phyloP scores from a whole-genome alignment of 1,140 invertebrate species.

The Charaxes varanes region DNA sequence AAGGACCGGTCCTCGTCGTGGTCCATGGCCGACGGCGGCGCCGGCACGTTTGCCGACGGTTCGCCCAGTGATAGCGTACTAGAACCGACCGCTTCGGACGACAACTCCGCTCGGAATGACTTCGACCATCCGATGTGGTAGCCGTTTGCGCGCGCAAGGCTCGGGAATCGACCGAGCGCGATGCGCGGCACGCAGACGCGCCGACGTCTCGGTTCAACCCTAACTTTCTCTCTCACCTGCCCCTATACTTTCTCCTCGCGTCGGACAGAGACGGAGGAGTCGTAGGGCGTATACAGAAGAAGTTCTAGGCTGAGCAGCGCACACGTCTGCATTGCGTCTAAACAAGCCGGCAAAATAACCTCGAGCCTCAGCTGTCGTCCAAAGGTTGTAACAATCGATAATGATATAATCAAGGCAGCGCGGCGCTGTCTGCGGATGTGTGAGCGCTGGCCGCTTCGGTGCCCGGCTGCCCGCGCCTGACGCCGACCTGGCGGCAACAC shows the following conservation, averaged over 20 bases:
- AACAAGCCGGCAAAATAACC: conserved; percentile 62
- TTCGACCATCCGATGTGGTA: conserved; percentile 18
- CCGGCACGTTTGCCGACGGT: conserved; percentile 54
- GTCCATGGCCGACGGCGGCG: conserved; percentile 65
- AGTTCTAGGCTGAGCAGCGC: conserved; percentile 43
- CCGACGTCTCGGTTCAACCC: conserved; percentile 41
- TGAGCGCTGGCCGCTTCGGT: conserved; percentile 8
- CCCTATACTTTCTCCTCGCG: conserved; percentile 1
- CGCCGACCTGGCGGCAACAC: too few relatives aligned
- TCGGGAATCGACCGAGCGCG: conserved; percentile 43
- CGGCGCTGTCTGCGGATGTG: conserved; percentile 18
- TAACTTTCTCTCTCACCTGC: conserved; percentile 25
- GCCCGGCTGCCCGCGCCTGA: too few relatives aligned
- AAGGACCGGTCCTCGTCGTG: conserved; percentile 70
- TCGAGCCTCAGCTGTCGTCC: conserved; percentile 58
- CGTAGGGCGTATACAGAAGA: conserved; percentile 47
- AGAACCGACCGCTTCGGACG: conserved; percentile 50
- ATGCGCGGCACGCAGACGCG: conserved; percentile 57
- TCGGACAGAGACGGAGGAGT: conserved; percentile 22
- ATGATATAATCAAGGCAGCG: conserved; percentile 33
- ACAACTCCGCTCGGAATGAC: conserved; percentile 59
- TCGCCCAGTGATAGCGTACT: conserved; percentile 41
- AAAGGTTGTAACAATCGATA: conserved; percentile 48
- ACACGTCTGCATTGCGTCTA: conserved; percentile 73
- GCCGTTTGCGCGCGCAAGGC: conserved; percentile 48